Evolutionary conservation across 2,888 invertebrate species (phyloP).

Genomic region (Octonoba sinensis): DNA sequence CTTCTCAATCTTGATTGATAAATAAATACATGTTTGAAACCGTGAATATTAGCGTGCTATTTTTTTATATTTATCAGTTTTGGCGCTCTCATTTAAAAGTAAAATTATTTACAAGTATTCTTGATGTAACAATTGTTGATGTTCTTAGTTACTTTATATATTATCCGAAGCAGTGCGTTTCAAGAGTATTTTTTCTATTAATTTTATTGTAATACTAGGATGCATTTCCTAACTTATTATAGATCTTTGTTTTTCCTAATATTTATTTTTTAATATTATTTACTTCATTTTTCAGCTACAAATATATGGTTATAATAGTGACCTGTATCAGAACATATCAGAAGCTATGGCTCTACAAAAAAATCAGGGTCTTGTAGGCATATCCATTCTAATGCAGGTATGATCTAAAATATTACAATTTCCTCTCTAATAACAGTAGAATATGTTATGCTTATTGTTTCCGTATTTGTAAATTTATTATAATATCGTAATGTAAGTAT

Average conservation of each 20-base stretch:
- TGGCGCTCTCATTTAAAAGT: neutral
- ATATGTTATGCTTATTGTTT: no score
- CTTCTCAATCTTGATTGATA: no score
- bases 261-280: neutral
- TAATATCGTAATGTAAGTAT: no score
- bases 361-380: conserved; percentile 94
- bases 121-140: no score
- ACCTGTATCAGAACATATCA: conserved; percentile 95
- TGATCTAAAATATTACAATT: conserved; percentile 67
- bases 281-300: conserved; percentile 83
- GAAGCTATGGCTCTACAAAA: conserved; percentile 84
- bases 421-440: no score
- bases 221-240: neutral
- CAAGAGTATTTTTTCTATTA: neutral
- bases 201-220: neutral
- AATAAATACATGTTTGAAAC: no score
- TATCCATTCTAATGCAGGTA: conserved; percentile 95
- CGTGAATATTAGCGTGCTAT: no score
- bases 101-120: no score
- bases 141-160: neutral
- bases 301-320: conserved; percentile 97
- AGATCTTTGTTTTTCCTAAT: neutral
- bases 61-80: neutral
- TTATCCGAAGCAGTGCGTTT: neutral
- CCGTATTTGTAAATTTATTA: no score